Conservation (phyloP, 2,113 vertebrate genomes). For the Todiramphus saurophagus region DNA sequence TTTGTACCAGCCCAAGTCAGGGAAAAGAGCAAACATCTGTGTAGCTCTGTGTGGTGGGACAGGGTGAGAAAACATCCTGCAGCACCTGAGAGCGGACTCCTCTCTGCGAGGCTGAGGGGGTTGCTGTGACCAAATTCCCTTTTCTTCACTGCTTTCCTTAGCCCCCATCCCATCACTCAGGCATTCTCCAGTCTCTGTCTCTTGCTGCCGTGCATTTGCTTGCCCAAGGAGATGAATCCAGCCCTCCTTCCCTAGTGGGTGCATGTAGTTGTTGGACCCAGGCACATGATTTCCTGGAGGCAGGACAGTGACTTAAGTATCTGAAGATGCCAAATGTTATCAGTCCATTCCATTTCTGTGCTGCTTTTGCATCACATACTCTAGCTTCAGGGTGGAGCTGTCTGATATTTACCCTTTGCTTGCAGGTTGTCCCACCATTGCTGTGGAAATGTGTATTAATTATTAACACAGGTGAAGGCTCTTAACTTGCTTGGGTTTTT, state of each 20-base stretch:
- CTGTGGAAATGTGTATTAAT: neutral
- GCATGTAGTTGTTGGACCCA: neutral
- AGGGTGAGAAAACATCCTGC: neutral
- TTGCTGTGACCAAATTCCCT: neutral
- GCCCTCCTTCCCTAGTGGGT: neutral
- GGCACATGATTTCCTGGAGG: neutral
- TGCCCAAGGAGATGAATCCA: neutral
- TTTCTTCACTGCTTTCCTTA: neutral
- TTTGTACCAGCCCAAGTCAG: accelerated
- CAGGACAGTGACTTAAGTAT: neutral
- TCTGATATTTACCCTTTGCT: neutral
- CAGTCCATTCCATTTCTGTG: neutral
- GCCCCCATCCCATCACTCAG: neutral
- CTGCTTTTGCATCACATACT: neutral
- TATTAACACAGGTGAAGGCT: neutral
- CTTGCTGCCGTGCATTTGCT: accelerated
- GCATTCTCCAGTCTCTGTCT: accelerated
- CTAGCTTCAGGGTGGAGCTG: neutral
- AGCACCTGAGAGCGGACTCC: neutral
- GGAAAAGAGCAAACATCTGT: accelerated
- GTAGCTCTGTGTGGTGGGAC: neutral
- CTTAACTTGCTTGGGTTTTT: neutral
- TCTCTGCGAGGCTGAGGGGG: neutral
- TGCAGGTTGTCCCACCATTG: neutral
- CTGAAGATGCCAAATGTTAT: neutral